Evolutionary conservation across 1,140 invertebrate species (phyloP), one percentile per base, ranked within the genome.

Genomic region (Babylonia areolata): DNA sequence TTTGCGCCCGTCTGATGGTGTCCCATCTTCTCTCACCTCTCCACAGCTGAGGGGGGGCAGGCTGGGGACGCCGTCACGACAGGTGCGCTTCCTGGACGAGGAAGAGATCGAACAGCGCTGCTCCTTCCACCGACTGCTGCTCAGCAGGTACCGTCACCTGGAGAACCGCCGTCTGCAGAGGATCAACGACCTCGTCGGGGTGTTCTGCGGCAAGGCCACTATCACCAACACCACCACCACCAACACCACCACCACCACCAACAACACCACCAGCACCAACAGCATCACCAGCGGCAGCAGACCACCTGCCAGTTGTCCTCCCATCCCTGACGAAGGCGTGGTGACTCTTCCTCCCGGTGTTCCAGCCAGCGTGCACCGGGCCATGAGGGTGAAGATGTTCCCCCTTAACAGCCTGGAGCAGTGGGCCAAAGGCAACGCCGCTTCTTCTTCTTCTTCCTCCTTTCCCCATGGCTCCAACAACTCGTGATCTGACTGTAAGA

Each of bases 81-180:
- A 85, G 37, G 78, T 85, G 58, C 85, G 85, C n/a, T 85, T 81
- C 77, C 58, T 80, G 28, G 78, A 85, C 37, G 85, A 85, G 42
- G 85, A 85, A 35, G 85, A 85, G 85, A 80, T 85, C 31, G 51
- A 80, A 17, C 77, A 85, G 58, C 77, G 85, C 28, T 64, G 78
- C 58, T n/a, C 42, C 31, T 64, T 85, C 77, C 79, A 85, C 15
- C 39, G 75, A 9, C 23, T 75, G 11, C 54, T 86, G 80, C 79
- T 82, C 54, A 28, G 40, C 39, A 40, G 64, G 17, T 75, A 82
- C 85, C 40, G 69, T 3, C 58, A 69, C 31, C n/a, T 54, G 35
- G 81, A 86, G 71, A 58, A 75, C 58, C 54, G 81, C 28, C 54
- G 80, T 20, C 42, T 82, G 40, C 2, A 82, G 40, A 35, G 12